Evolutionary conservation across 2,797 vertebrate species (phyloP).

Genomic region (Anniella stebbinsi): DNA sequence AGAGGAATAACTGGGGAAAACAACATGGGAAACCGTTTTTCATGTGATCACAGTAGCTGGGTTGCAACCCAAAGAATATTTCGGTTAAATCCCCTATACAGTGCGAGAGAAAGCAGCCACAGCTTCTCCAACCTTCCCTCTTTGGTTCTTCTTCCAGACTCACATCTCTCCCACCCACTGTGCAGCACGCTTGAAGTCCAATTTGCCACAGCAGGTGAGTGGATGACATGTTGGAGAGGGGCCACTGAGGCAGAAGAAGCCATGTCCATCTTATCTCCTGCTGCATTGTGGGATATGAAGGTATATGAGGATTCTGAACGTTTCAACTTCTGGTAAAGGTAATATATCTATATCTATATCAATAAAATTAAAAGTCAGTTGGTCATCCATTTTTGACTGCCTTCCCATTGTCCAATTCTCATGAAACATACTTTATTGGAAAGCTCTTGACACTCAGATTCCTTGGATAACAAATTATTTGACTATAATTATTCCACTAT

Average conservation of each 20-base stretch:
- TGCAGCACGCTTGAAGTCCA: too few species aligned
- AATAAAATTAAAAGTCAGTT: too few species aligned
- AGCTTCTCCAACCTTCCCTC: background rate
- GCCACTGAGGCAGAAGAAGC: background rate
- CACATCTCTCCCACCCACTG: background rate
- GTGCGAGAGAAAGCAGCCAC: background rate
- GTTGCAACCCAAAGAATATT: background rate
- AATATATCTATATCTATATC: too few species aligned
- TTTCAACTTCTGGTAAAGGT: background rate
- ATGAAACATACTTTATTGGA: too few species aligned
- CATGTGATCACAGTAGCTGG: background rate
- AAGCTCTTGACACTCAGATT: too few species aligned
- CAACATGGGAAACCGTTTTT: background rate
- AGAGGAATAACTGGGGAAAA: background rate
- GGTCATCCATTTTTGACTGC: too few species aligned
- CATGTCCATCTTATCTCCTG: background rate
- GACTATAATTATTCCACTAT: too few species aligned
- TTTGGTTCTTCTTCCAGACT: background rate
- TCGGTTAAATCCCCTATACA: background rate
- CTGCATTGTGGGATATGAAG: background rate
- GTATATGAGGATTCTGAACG: background rate
- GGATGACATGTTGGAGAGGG: background rate
- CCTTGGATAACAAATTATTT: too few species aligned
- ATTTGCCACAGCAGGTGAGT: background rate
- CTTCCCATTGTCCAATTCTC: too few species aligned